Conservation (phyloP, 2,113 vertebrate species). For the Ctenomys sociabilis region DNA sequence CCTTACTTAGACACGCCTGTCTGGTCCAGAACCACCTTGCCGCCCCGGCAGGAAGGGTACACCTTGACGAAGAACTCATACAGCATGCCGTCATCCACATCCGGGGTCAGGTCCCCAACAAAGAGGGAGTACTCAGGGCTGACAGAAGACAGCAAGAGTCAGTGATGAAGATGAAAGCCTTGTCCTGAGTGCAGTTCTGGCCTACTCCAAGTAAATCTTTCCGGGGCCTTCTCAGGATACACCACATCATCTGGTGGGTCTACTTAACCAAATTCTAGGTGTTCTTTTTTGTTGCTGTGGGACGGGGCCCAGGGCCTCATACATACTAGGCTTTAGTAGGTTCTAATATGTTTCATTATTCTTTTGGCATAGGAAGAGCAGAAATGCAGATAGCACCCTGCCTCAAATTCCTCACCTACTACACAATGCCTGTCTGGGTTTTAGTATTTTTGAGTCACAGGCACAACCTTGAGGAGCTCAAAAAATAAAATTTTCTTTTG, state of each 20-base stretch:
- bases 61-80: conserved; percentile 98
- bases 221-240: neutral
- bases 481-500: neutral
- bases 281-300: neutral
- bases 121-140: conserved; percentile 96
- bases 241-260: neutral
- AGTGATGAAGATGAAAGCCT: neutral
- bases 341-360: neutral
- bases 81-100: conserved; percentile 97
- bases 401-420: neutral
- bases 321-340: neutral
- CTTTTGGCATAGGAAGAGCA: neutral
- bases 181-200: neutral
- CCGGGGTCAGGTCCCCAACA: conserved; percentile 94
- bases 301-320: neutral
- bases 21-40: conserved; percentile 95
- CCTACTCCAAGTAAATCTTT: neutral
- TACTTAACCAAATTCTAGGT: neutral
- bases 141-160: conserved; percentile 64
- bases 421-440: neutral
- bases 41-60: conserved; percentile 94
- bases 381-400: neutral
- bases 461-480: neutral
- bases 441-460: neutral
- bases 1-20: conserved; percentile 95